These are phyloP conservation scores for Caenorhabditis latens DNA, from an alignment of 1,140 invertebrate species.

Conservation along the genomic window DNA sequence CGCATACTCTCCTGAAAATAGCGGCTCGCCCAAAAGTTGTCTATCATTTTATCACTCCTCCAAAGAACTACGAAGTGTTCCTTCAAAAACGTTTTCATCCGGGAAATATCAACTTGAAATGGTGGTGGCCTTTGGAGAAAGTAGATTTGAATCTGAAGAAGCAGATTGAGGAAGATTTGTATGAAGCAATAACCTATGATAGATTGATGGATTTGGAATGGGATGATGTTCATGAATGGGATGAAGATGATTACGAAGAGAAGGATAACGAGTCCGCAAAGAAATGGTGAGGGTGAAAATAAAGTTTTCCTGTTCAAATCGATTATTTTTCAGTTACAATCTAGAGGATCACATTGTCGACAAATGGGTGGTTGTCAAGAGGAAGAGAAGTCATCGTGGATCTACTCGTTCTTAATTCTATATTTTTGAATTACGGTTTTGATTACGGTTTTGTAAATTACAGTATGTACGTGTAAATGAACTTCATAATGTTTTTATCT, in stretches of 20 bases:
- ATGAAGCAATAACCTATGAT: conserved; percentile 10
- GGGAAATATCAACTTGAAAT: not conserved
- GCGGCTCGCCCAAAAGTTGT: not conserved
- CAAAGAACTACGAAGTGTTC: not conserved
- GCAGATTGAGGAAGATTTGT: not conserved
- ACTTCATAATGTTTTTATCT: no score
- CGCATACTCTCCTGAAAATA: not conserved
- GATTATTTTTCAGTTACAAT: conserved; percentile 2
- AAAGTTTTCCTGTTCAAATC: not conserved
- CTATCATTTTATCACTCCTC: conserved; percentile 7
- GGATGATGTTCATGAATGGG: conserved; percentile 46
- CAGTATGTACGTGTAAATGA: no score
- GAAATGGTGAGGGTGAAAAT: not conserved
- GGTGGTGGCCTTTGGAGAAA: not conserved
- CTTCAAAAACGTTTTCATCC: conserved; percentile 8
- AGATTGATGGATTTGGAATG: not conserved
- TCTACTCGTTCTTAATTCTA: not conserved
- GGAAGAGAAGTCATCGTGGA: not conserved
- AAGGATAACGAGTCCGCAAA: not conserved
- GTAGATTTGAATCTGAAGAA: not conserved
- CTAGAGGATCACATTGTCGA: not conserved
- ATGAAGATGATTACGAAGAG: conserved; percentile 1
- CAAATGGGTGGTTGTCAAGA: not conserved
- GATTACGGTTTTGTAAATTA: no score
- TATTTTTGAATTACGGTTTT: not conserved